These are phyloP conservation scores for Channallabes apus DNA, from an alignment of 2,797 vertebrate species.

Conservation along the genomic window DNA sequence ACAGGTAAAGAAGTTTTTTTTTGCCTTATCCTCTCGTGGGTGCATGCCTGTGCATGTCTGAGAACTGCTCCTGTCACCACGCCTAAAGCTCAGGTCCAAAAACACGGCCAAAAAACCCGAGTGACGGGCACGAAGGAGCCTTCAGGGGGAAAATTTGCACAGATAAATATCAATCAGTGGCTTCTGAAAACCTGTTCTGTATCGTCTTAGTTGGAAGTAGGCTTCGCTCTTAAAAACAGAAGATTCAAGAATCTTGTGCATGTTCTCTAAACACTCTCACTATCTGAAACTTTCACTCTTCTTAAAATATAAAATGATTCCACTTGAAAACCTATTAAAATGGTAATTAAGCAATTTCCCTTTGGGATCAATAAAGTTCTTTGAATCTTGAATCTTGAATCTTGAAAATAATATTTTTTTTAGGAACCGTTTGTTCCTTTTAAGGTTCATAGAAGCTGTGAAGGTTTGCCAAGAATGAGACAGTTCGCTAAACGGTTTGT, in stretches of 20 bases:
- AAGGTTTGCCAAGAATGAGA: no score
- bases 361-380: no score
- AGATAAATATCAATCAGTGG: constrained; percentile 38
- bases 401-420: no score
- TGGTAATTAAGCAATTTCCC: no score
- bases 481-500: neutral
- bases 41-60: constrained; percentile 80
- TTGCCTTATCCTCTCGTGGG: constrained; percentile 47
- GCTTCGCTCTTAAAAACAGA: neutral
- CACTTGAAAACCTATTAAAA: neutral
- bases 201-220: neutral
- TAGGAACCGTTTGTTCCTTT: neutral
- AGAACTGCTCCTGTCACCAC: constrained; percentile 68
- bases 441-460: neutral
- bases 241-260: neutral
- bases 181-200: constrained; percentile 30
- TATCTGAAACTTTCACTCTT: neutral
- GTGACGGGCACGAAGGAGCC: constrained; percentile 23
- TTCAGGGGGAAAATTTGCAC: constrained; percentile 15
- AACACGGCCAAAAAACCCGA: constrained; percentile 48
- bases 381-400: no score
- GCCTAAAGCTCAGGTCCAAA: constrained; percentile 68
- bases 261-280: neutral
- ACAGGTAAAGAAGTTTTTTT: constrained; percentile 60
- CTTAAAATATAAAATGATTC: neutral